phyloP scores from a whole-genome alignment of 2,888 invertebrate species.

The Elysia crispata region DNA sequence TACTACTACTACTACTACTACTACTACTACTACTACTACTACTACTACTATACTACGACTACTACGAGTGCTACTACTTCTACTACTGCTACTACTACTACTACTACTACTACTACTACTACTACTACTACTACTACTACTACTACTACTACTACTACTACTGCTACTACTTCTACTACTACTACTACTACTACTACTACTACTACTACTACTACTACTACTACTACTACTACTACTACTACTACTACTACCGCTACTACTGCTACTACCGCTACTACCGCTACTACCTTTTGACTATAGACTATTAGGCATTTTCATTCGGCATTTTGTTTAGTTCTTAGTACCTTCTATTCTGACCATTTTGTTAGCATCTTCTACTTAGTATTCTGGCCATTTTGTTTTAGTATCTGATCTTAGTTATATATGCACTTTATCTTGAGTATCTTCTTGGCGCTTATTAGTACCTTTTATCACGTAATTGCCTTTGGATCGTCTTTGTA shows the following conservation, averaged over 20 bases:
- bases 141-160: constrained; percentile 9
- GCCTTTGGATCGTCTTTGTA: no score
- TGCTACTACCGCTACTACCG: not conserved
- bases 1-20: constrained; percentile 9
- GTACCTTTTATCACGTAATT: no score
- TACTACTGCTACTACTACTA: constrained; percentile 4
- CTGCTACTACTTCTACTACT: constrained; percentile 1
- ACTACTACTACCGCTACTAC: not conserved
- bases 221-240: constrained; percentile 4
- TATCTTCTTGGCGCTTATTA: no score
- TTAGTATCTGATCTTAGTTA: no score
- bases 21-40: constrained; percentile 9
- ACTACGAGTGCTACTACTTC: constrained; percentile 1
- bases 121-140: constrained; percentile 9
- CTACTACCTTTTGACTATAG: not conserved
- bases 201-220: constrained; percentile 9
- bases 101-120: constrained; percentile 1
- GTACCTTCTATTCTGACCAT: no score
- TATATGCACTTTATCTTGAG: no score
- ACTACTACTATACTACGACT: no score
- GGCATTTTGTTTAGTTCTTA: no score
- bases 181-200: constrained; percentile 9
- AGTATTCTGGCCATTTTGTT: no score
- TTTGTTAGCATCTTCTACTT: no score
- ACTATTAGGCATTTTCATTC: not conserved